These are phyloP conservation scores for Eurosta solidaginis DNA, from an alignment of 1,140 invertebrate species.

Conservation along the genomic window DNA sequence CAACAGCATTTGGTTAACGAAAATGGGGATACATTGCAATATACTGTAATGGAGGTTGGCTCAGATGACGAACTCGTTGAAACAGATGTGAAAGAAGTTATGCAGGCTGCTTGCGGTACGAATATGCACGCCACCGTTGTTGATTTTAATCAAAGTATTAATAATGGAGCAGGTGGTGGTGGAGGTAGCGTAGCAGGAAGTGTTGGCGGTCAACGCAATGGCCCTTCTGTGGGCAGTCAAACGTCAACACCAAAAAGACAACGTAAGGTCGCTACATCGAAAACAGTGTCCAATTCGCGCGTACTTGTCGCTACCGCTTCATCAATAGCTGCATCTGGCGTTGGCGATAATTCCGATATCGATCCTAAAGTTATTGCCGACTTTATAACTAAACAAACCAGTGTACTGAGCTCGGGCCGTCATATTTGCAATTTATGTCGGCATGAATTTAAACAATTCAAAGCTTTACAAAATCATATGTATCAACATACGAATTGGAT, in stretches of 20 bases:
- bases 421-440: conserved; percentile 67
- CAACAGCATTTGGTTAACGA: conserved; percentile 39
- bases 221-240: background rate
- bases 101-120: conserved; percentile 30
- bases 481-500: conserved; percentile 66
- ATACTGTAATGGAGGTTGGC: conserved; percentile 48
- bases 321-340: conserved; percentile 51
- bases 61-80: conserved; percentile 42
- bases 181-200: conserved; percentile 31
- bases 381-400: conserved; percentile 55
- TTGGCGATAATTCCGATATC: conserved; percentile 52
- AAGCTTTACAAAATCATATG: conserved; percentile 66
- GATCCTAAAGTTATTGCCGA: conserved; percentile 54
- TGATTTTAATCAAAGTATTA: background rate
- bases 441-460: conserved; percentile 65
- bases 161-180: background rate
- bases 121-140: background rate
- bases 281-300: conserved; percentile 47
- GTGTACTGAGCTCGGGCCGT: conserved; percentile 57
- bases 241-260: background rate
- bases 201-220: background rate
- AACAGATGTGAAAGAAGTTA: conserved; percentile 30
- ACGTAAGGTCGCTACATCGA: background rate
- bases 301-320: conserved; percentile 52
- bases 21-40: conserved; percentile 45